Conservation (phyloP, 1,140 invertebrate species). For the Drosophila azteca region DNA sequence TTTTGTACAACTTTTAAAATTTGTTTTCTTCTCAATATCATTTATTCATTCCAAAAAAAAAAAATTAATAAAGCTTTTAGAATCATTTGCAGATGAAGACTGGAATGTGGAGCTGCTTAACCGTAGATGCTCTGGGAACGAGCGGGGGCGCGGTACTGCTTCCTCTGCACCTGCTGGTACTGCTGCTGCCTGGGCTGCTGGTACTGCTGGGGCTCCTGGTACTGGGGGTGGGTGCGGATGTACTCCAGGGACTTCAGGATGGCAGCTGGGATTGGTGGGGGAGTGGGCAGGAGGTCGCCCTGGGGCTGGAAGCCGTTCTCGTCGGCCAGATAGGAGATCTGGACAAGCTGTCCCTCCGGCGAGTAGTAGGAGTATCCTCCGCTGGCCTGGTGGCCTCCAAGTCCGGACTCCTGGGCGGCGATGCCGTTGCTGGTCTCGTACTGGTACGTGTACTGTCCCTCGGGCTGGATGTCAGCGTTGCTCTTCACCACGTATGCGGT, state of each 20-base stretch:
- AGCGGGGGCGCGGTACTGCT: neutral
- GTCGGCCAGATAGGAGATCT: constrained; percentile 88
- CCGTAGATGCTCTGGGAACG: neutral
- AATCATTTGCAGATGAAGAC: neutral
- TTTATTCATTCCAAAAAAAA: constrained; percentile 20
- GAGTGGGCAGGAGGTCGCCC: constrained; percentile 90
- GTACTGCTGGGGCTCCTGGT: constrained; percentile 30
- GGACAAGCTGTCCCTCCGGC: constrained; percentile 83
- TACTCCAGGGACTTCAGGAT: constrained; percentile 87
- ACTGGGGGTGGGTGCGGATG: constrained; percentile 84
- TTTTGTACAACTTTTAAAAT: no score
- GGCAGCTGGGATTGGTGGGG: constrained; percentile 90
- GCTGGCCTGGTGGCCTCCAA: constrained; percentile 41
- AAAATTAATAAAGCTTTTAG: constrained; percentile 32
- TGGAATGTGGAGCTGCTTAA: neutral
- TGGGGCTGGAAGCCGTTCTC: constrained; percentile 90
- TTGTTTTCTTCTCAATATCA: constrained; percentile 7
- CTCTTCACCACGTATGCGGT: constrained; percentile 59
- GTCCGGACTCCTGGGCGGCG: constrained; percentile 85
- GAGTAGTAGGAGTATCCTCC: constrained; percentile 66
- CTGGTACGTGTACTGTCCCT: constrained; percentile 83
- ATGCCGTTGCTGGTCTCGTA: constrained; percentile 87
- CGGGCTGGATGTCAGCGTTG: constrained; percentile 84
- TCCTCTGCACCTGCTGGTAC: no score
- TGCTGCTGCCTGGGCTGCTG: neutral